Conservation (phyloP, 2,113 vertebrate species). For the Eubucco bourcierii region DNA sequence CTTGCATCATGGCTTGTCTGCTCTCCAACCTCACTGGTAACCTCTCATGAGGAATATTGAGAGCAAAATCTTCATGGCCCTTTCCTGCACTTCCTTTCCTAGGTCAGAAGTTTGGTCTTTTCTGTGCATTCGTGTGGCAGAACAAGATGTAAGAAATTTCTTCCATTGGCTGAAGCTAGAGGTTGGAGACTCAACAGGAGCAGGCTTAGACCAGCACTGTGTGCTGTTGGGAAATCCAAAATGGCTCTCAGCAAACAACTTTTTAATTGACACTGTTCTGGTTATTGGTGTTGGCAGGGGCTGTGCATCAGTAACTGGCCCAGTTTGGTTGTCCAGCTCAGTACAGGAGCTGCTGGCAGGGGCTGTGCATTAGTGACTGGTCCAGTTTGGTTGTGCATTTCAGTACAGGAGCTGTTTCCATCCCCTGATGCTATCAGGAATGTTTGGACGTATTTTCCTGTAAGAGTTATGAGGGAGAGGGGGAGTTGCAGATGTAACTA, state of each 20-base stretch:
- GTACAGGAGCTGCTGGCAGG: background rate
- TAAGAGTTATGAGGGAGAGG: background rate
- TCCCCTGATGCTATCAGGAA: background rate
- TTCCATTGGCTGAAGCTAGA: background rate
- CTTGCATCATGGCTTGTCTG: background rate
- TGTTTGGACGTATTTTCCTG: background rate
- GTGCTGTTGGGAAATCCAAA: fast-evolving
- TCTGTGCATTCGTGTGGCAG: background rate
- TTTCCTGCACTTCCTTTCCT: fast-evolving
- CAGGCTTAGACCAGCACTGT: background rate
- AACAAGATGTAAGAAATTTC: background rate
- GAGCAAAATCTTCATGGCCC: background rate
- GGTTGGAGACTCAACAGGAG: background rate
- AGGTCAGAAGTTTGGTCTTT: background rate
- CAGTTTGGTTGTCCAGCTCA: no score
- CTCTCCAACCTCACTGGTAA: background rate
- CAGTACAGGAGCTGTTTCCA: background rate
- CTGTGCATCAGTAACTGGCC: no score
- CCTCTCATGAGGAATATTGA: background rate
- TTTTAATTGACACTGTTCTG: background rate
- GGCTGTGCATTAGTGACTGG: background rate
- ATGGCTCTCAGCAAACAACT: background rate
- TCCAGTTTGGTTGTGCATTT: background rate
- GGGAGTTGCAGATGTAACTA: background rate
- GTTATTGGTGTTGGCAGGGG: no score